Evolutionary conservation across 2,888 invertebrate genomes (phyloP).

Genomic region (Hipparchia semele): DNA sequence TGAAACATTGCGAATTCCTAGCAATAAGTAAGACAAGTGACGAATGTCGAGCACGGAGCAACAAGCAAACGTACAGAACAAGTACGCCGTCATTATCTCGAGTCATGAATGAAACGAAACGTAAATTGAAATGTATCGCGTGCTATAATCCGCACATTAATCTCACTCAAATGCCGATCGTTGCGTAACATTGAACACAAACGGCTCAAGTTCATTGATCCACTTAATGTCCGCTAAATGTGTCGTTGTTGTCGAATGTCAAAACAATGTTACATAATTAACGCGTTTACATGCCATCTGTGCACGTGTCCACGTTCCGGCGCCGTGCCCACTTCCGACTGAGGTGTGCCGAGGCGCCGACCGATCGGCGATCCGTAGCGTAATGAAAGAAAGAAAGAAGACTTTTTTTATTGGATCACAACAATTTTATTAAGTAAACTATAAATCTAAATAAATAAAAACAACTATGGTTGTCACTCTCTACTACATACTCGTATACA

Average conservation of each 20-base stretch:
- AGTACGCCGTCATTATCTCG: slow-evolving; percentile 75
- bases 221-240: slow-evolving; percentile 81
- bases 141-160: slow-evolving; percentile 83
- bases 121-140: slow-evolving; percentile 82
- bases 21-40: slow-evolving; percentile 19
- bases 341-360: slow-evolving; percentile 43
- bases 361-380: slow-evolving; percentile 31
- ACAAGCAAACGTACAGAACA: slow-evolving; percentile 72
- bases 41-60: slow-evolving; percentile 31
- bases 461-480: too few species aligned
- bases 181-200: slow-evolving; percentile 75
- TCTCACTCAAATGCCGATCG: slow-evolving; percentile 80
- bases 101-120: slow-evolving; percentile 80
- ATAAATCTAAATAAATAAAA: too few species aligned
- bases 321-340: slow-evolving; percentile 54
- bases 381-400: too few species aligned
- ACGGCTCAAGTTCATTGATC: slow-evolving; percentile 83
- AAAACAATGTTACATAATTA: slow-evolving; percentile 80
- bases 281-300: slow-evolving; percentile 63
- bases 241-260: slow-evolving; percentile 79
- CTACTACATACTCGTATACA: too few species aligned
- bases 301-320: slow-evolving; percentile 52
- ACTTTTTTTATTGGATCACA: too few species aligned
- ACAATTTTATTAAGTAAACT: too few species aligned
- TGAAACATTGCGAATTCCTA: slow-evolving; percentile 9